Evolutionary conservation across 2,888 invertebrate species (phyloP).

Genomic region (Allygus modestus): DNA sequence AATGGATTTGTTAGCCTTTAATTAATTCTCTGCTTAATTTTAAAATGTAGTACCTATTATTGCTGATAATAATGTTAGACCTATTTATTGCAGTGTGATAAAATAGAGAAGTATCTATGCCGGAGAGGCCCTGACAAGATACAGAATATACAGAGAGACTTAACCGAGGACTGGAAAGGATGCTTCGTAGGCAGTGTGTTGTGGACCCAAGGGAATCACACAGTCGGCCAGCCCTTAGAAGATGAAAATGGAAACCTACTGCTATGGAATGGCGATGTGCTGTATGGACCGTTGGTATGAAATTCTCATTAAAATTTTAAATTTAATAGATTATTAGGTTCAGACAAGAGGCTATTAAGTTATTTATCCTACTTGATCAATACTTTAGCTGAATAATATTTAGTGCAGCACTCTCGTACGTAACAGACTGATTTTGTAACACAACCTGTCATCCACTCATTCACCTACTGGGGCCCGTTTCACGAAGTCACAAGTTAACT

Average conservation of each 20-base stretch:
- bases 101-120: background rate
- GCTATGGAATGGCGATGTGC: conserved; percentile 95
- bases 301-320: no score
- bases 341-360: background rate
- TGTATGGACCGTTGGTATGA: conserved; percentile 77
- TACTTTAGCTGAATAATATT: background rate
- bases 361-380: background rate
- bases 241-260: conserved; percentile 81
- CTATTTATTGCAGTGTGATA: conserved; percentile 17
- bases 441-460: no score
- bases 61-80: no score
- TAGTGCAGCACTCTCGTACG: no score
- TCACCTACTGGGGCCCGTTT: no score
- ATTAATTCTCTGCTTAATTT: no score
- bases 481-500: no score
- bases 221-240: conserved; percentile 83
- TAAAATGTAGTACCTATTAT: no score
- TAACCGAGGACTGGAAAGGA: conserved; percentile 63
- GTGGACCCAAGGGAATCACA: conserved; percentile 87
- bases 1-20: no score
- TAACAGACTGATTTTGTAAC: no score
- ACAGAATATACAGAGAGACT: background rate
- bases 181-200: conserved; percentile 79
- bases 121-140: conserved; percentile 24
- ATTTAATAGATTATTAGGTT: background rate